Base-by-base conservation (phyloP, 2,113 vertebrate genomes). In the Anguilla japonica region DNA sequence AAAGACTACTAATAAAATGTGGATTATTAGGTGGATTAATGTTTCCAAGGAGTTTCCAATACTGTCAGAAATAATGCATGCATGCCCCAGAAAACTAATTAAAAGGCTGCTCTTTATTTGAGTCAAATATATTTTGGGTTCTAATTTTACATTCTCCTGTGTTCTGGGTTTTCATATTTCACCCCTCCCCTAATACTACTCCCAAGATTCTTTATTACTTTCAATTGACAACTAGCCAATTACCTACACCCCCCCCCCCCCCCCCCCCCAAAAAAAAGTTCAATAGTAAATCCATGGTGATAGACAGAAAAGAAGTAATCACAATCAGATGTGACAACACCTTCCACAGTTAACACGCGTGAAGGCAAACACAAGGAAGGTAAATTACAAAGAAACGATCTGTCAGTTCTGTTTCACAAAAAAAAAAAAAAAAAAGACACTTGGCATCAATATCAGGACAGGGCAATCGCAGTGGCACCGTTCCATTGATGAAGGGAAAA, bases 71-170 rank as follows among this genome's bases (percentile, higher is more conserved):
- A 91, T 84, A 87, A 87, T 90, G 90, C 91, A 91, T 90, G 93
- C 88, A 88, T 87, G 57, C 88, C 87, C 86, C 81, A 85, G 82
- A 89, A 89, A 93, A 89, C 91, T 92, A 93, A 90, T 92, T 43
- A 78, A 88, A 87, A 83, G 85, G 88, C 60, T 63, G 57, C 20
- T 80, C 41, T 90, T 90, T 63, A 80, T 89, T 91, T 84, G 89
- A 84, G 90, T 90, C 86, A 88, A 75, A 13, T 75, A 20, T n/a
- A n/a, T 84, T 87, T 88, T 90, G 88, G 89, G 88, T 86, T 83
- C 81, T 53, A 22, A 90, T 87, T 90, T 94, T 92, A 93, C 93
- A 93, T 93, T 92, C 92, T 90, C 92, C 89, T 85, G 89, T 88
- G 83, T 88, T 88, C 85, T 90, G 86, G 86, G 85, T 88, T 86